Evolutionary conservation across 2,113 vertebrate genomes (phyloP).

Genomic region (Dipodomys spectabilis): DNA sequence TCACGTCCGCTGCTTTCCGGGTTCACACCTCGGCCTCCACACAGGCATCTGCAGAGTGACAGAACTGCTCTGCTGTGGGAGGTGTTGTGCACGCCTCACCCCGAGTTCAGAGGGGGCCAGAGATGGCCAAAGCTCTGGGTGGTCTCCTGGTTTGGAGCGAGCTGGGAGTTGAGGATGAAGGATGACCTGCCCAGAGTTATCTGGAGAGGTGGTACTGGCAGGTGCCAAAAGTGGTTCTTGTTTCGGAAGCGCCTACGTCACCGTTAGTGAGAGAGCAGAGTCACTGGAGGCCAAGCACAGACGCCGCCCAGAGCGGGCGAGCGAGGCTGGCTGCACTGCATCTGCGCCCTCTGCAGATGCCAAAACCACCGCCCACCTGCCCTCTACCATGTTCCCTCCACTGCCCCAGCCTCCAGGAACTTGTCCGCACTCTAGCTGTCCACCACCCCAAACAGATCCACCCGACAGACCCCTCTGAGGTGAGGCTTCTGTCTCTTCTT

Average conservation of each 20-base stretch:
- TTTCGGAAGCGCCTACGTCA: neutral
- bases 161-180: too few species aligned
- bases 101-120: neutral
- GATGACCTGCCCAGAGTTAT: too few species aligned
- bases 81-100: neutral
- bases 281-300: too few species aligned
- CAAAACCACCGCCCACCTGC: too few species aligned
- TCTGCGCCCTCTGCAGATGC: neutral
- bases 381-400: accelerated
- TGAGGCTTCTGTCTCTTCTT: neutral
- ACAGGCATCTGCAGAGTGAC: neutral
- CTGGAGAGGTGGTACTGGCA: too few species aligned
- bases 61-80: neutral
- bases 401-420: neutral
- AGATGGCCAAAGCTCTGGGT: accelerated
- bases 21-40: neutral
- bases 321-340: too few species aligned
- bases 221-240: accelerated
- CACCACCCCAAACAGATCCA: too few species aligned
- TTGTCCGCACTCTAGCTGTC: neutral
- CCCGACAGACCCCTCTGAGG: neutral
- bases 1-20: neutral
- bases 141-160: neutral
- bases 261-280: too few species aligned
- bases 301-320: neutral